These are phyloP conservation scores for Stictonetta naevosa DNA, from an alignment of 2,113 vertebrate genomes.

Conservation along the genomic window DNA sequence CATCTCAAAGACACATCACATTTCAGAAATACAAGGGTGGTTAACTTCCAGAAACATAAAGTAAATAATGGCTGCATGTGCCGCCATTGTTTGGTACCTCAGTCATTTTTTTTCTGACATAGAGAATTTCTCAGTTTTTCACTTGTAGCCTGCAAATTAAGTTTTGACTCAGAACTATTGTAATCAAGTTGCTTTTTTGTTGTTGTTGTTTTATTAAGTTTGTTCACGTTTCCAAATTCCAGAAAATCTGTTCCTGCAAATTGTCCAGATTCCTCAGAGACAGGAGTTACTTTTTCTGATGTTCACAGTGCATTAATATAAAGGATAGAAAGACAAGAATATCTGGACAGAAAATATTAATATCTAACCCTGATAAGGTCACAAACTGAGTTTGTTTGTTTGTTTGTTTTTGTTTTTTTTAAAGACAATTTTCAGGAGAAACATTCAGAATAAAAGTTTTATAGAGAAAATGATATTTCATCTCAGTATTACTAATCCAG, in stretches of 20 bases:
- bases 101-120: background rate
- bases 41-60: background rate
- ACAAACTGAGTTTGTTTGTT: too few species aligned
- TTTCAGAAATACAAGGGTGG: background rate
- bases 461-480: background rate
- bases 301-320: background rate
- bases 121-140: background rate
- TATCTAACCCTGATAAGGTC: background rate
- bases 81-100: background rate
- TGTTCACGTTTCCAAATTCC: background rate
- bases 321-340: background rate
- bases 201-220: background rate
- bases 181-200: background rate
- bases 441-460: background rate
- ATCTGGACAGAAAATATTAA: background rate
- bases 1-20: background rate
- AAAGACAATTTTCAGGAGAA: background rate
- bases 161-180: background rate
- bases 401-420: background rate
- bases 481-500: background rate
- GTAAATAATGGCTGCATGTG: background rate
- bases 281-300: background rate
- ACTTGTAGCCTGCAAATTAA: background rate
- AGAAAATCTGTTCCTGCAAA: background rate
- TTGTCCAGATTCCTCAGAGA: background rate